phyloP scores from a whole-genome alignment of 2,797 vertebrate genomes.

The Gobionotothen gibberifrons region DNA sequence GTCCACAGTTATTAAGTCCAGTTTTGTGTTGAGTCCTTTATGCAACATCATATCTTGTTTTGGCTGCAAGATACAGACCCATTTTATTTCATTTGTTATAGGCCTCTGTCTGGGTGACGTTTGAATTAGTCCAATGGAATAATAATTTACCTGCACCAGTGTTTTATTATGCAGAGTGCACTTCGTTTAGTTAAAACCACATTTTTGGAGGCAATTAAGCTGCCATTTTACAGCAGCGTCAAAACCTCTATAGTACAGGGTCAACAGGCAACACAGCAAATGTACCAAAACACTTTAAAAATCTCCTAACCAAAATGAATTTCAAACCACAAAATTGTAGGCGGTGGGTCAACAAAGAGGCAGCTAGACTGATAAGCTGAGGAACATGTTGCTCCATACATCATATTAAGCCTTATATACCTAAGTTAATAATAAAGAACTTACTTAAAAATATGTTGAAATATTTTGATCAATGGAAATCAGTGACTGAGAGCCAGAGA shows the following conservation, averaged over 20 bases:
- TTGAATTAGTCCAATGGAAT: slow-evolving; percentile 53
- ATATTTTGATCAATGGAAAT: neutral
- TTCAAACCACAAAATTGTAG: slow-evolving; percentile 11
- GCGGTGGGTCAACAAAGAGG: neutral
- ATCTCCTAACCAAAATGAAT: neutral
- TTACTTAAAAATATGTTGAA: neutral
- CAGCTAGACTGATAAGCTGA: neutral
- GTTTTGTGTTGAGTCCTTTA: slow-evolving; percentile 52
- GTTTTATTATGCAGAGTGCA: slow-evolving; percentile 66
- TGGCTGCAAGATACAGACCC: slow-evolving; percentile 36
- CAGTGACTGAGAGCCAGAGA: neutral
- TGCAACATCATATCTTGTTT: slow-evolving; percentile 58
- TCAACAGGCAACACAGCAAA: slow-evolving; percentile 22
- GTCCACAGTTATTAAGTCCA: slow-evolving; percentile 60
- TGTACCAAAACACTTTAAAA: slow-evolving; percentile 20
- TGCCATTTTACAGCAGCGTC: slow-evolving; percentile 42
- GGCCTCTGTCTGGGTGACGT: slow-evolving; percentile 28
- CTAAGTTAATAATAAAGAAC: neutral
- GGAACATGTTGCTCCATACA: neutral
- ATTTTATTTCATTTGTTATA: slow-evolving; percentile 41
- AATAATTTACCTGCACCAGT: slow-evolving; percentile 44
- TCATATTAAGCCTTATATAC: neutral
- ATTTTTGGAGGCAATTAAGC: slow-evolving; percentile 50
- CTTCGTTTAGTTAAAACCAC: slow-evolving; percentile 48
- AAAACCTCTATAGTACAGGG: slow-evolving; percentile 18